Percentiles rank a stretch among this genome's conserved stretches.
Conservation (phyloP, 2,113 vertebrate species). For the Seriola aureovittata region DNA sequence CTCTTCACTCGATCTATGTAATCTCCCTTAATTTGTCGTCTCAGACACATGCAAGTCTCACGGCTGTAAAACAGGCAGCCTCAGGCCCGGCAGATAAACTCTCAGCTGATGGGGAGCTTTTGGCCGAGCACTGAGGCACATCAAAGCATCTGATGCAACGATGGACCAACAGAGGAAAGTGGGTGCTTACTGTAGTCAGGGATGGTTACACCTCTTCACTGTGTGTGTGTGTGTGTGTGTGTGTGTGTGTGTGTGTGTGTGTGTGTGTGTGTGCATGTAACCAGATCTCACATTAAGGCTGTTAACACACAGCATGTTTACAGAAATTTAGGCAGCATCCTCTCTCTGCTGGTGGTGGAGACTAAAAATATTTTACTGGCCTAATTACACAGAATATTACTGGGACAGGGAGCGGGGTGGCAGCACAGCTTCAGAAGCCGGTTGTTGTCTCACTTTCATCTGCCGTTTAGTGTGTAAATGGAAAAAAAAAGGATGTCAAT, state of each 20-base stretch:
- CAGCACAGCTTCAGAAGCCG: conserved; percentile 18
- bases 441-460: conserved; percentile 42
- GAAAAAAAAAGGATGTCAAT: conserved; percentile 55
- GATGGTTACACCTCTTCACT: conserved; percentile 6
- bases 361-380: conserved; percentile 72
- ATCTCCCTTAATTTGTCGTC: conserved; percentile 36
- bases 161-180: conserved; percentile 60
- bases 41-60: conserved; percentile 16
- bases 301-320: conserved; percentile 42
- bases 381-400: conserved; percentile 56
- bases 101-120: conserved; percentile 42
- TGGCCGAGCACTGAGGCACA: conserved; percentile 37
- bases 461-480: conserved; percentile 57
- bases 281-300: conserved; percentile 6
- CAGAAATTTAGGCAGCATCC: conserved; percentile 14
- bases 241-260: neutral
- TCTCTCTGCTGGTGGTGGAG: conserved; percentile 29
- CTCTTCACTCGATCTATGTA: neutral
- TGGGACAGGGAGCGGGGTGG: conserved; percentile 35
- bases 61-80: conserved; percentile 13
- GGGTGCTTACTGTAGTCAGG: conserved; percentile 64
- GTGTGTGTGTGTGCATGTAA: no score
- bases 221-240: conserved; percentile 1
- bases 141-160: conserved; percentile 75
- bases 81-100: conserved; percentile 26